Percentiles rank a stretch among this genome's conserved stretches.
Evolutionary conservation across 1,140 invertebrate species (phyloP).

Genomic region (Conus ventricosus): DNA sequence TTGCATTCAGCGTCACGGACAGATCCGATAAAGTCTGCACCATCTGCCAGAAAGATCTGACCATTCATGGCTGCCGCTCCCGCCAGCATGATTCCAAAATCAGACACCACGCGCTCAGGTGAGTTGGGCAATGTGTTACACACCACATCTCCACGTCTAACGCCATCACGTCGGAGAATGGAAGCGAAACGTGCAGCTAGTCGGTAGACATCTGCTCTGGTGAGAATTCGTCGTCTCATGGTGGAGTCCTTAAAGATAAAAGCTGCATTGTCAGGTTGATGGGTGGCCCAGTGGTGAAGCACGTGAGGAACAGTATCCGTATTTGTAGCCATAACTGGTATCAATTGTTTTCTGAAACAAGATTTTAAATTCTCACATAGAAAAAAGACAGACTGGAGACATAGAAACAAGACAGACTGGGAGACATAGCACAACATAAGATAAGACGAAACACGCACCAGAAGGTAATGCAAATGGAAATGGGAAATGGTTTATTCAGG

Average conservation of each 20-base stretch:
- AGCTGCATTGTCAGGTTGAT: neutral
- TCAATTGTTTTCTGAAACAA: neutral
- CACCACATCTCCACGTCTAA: conserved; percentile 33
- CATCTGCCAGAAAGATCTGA: conserved; percentile 44
- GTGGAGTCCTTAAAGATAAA: neutral
- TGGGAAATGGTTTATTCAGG: too few species aligned
- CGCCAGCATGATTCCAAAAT: conserved; percentile 35
- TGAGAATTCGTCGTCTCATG: neutral
- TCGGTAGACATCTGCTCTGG: neutral
- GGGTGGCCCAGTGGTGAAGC: conserved; percentile 22
- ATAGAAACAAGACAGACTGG: neutral
- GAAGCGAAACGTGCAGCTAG: neutral
- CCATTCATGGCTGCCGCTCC: conserved; percentile 44
- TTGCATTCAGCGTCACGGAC: conserved; percentile 1
- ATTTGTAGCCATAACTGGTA: neutral
- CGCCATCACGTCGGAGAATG: conserved; percentile 20
- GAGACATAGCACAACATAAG: too few species aligned
- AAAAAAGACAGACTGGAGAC: neutral
- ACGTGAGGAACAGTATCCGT: neutral
- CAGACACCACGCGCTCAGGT: conserved; percentile 36
- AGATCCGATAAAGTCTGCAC: conserved; percentile 37
- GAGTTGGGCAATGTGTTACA: conserved; percentile 44
- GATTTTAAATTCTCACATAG: neutral
- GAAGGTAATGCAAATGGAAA: too few species aligned
- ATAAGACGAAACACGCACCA: too few species aligned